These are phyloP conservation scores for Homarus gammarus DNA, from an alignment of 2,888 invertebrate species.

Conservation along the genomic window DNA sequence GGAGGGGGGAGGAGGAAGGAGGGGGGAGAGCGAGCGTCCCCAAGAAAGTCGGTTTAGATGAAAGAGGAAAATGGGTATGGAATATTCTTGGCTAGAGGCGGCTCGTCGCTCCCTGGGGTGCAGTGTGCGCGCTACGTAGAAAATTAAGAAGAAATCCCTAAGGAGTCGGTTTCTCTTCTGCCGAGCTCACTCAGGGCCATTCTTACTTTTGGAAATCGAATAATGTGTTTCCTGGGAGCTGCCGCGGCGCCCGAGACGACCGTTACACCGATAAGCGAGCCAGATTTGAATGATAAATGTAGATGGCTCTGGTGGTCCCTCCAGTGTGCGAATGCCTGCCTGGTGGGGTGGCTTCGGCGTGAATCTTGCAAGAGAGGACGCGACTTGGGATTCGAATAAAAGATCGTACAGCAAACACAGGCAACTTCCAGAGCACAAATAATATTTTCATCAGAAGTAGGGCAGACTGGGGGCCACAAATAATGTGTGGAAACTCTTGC, in stretches of 20 bases:
- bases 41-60: slow-evolving; percentile 56
- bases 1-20: too few relatives aligned
- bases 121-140: slow-evolving; percentile 68
- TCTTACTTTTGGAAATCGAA: slow-evolving; percentile 70
- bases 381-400: neutral
- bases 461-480: neutral
- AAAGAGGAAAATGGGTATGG: slow-evolving; percentile 67
- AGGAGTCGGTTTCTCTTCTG: slow-evolving; percentile 43
- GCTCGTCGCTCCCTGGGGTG: slow-evolving; percentile 45
- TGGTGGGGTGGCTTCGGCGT: slow-evolving; percentile 7
- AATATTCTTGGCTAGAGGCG: slow-evolving; percentile 65
- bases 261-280: slow-evolving; percentile 65
- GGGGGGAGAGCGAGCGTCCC: slow-evolving; percentile 25
- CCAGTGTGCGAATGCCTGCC: slow-evolving; percentile 28
- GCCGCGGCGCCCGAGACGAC: slow-evolving; percentile 50
- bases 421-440: neutral
- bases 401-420: slow-evolving; percentile 1
- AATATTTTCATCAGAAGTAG: slow-evolving; percentile 27
- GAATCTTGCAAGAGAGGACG: slow-evolving; percentile 11
- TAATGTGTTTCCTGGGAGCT: slow-evolving; percentile 62
- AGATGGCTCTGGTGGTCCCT: slow-evolving; percentile 29
- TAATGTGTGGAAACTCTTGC: neutral
- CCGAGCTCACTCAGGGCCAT: slow-evolving; percentile 42
- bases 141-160: slow-evolving; percentile 68
- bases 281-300: slow-evolving; percentile 69